Conservation (phyloP, 1,140 invertebrate species). For the Wasmannia auropunctata region DNA sequence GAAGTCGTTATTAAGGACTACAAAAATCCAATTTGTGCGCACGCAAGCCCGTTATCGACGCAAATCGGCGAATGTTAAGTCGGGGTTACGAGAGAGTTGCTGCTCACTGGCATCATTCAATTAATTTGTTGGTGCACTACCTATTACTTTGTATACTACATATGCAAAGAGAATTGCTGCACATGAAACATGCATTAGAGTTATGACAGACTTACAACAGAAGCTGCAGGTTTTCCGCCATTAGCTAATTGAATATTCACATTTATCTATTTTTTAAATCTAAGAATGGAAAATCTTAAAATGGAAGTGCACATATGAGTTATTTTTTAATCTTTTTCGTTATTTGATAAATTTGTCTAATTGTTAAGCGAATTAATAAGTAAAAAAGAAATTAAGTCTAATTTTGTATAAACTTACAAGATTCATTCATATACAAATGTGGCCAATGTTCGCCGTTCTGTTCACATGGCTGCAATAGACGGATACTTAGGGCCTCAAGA, state of each 20-base stretch:
- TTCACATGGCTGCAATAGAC: conserved; percentile 86
- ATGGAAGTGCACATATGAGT: background rate
- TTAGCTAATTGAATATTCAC: background rate
- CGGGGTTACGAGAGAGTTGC: conserved; percentile 7
- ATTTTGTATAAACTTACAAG: conserved; percentile 86
- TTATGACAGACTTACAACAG: background rate
- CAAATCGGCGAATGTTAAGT: conserved; percentile 12
- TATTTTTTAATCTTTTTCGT: background rate
- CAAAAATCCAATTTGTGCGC: conserved; percentile 9
- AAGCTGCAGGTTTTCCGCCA: background rate
- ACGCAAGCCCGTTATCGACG: conserved; percentile 23
- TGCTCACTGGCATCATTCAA: conserved; percentile 23
- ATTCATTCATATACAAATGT: conserved; percentile 89
- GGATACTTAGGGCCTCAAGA: conserved; percentile 84
- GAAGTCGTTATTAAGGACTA: background rate
- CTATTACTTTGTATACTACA: conserved; percentile 4
- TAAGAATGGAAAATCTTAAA: background rate
- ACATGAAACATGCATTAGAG: background rate
- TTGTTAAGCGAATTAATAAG: background rate
- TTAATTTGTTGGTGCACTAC: conserved; percentile 23
- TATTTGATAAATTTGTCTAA: background rate
- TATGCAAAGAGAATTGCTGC: background rate
- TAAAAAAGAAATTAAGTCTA: background rate
- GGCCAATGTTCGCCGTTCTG: conserved; percentile 85
- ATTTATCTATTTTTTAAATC: background rate